Base-by-base conservation (phyloP, 23 tunicate genomes). In the Diplosoma virens region DNA sequence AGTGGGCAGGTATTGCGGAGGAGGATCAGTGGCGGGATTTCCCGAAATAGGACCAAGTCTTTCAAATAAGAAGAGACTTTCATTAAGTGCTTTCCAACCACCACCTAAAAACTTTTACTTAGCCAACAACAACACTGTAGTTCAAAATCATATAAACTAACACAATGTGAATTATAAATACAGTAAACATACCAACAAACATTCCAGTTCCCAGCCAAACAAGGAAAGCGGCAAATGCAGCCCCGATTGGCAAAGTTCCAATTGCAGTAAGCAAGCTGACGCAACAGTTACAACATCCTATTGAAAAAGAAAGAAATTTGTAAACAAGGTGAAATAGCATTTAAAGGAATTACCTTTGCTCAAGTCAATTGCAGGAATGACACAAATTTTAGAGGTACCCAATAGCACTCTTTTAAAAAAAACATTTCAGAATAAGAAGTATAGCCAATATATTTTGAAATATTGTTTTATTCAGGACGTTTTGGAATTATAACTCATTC, bases 241-340 rank as follows among this genome's bases (percentile, higher is more conserved):
- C 65, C n/a, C 83, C 92, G 18, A 85, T 25, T 11, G 92, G 97
- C 76, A 92, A 64, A 1, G 73, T 85, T 45, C 97, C 97, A 60
- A 82, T 81, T 18, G 92, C 60, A 32, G 74, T 77, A 29, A 92
- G 64, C n/a, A 75, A 65, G 31, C 58, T 81, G 5, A 92, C 97
- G 81, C 97, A 92, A 34, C 92, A 47, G 25, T 73, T 81, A 76
- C 97, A 92, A 46, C 97, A 92, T 5, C 97, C 97, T 80, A n/a
- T n/a, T n/a, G n/a, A n/a, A n/a, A n/a, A n/a, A n/a, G n/a, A n/a
- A n/a, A n/a, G n/a, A n/a, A n/a, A n/a, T n/a, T n/a, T n/a, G n/a
- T n/a, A n/a, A n/a, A n/a, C n/a, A n/a, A n/a, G n/a, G n/a, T n/a
- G n/a, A n/a, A n/a, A n/a, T n/a, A n/a, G n/a, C n/a, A n/a, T n/a